Evolutionary conservation across 92 coral and sea anemone species (phyloP).

Genomic region (Muricea muricata): DNA sequence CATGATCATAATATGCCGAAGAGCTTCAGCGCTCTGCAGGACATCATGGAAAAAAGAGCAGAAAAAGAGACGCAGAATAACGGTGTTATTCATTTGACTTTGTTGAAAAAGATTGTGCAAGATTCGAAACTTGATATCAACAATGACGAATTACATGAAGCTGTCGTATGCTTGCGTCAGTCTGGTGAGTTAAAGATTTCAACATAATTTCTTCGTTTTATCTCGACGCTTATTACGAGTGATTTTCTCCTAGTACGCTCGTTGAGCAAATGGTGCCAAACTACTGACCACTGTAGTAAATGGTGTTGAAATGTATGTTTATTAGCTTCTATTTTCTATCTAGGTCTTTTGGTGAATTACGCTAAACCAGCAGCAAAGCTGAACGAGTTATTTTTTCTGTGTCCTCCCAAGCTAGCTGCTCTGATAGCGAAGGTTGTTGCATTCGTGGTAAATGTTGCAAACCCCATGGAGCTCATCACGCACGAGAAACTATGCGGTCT

Average conservation of each 20-base stretch:
- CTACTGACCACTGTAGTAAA: too few species aligned
- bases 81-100: conserved; percentile 23
- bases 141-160: conserved; percentile 80
- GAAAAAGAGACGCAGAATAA: background rate
- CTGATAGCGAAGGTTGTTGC: conserved; percentile 71
- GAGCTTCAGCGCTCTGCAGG: conserved; percentile 77
- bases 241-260: too few species aligned
- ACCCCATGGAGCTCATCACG: conserved; percentile 65
- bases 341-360: conserved; percentile 84
- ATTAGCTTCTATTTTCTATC: background rate
- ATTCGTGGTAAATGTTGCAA: conserved; percentile 36
- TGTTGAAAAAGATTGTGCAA: conserved; percentile 62
- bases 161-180: conserved; percentile 85
- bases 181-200: conserved; percentile 72
- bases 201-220: too few species aligned
- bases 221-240: too few species aligned
- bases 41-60: conserved; percentile 49
- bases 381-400: conserved; percentile 78
- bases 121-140: conserved; percentile 73
- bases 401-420: conserved; percentile 85
- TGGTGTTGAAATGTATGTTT: background rate
- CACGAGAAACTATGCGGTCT: conserved; percentile 41
- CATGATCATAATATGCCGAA: conserved; percentile 82
- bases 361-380: conserved; percentile 88
- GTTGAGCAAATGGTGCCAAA: too few species aligned